Conservation (phyloP, 2,888 invertebrate species). For the Mesorhabditis belari region DNA sequence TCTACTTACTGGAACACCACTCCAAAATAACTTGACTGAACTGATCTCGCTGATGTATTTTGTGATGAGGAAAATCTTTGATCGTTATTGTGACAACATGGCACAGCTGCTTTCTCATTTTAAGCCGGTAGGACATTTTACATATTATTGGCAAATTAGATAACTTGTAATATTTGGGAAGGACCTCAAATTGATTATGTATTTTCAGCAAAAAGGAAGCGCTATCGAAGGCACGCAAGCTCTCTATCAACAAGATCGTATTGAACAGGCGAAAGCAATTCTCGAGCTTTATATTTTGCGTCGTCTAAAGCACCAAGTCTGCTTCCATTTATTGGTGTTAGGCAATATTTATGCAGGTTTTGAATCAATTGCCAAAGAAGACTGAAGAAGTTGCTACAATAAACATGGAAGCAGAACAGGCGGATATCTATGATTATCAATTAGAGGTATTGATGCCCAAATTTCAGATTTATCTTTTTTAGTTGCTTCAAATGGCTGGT, state of each 20-base stretch:
- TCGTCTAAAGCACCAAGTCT: conserved; percentile 66
- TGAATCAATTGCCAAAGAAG: conserved; percentile 73
- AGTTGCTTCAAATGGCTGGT: too few relatives aligned
- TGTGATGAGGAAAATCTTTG: conserved; percentile 74
- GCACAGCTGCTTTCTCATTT: conserved; percentile 38
- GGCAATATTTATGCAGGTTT: conserved; percentile 22
- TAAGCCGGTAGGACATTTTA: conserved; percentile 29
- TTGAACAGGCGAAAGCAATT: conserved; percentile 84
- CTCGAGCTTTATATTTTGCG: conserved; percentile 90
- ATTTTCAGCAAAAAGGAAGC: conserved; percentile 19
- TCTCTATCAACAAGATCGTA: conserved; percentile 80
- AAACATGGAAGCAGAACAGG: conserved; percentile 69
- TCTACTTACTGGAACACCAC: conserved; percentile 84
- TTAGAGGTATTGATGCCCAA: conserved; percentile 22
- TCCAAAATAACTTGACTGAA: conserved; percentile 90
- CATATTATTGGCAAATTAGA: too few relatives aligned
- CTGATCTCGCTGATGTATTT: conserved; percentile 85
- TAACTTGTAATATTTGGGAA: too few relatives aligned
- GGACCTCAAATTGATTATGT: too few relatives aligned
- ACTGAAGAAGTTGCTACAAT: conserved; percentile 67
- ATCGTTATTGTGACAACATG: conserved; percentile 41
- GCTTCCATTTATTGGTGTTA: background rate
- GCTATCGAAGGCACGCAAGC: conserved; percentile 57
- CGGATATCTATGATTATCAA: conserved; percentile 64
- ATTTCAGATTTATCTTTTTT: too few relatives aligned